These are phyloP conservation scores for Strix aluco DNA, from an alignment of 2,113 vertebrate species.

Conservation along the genomic window DNA sequence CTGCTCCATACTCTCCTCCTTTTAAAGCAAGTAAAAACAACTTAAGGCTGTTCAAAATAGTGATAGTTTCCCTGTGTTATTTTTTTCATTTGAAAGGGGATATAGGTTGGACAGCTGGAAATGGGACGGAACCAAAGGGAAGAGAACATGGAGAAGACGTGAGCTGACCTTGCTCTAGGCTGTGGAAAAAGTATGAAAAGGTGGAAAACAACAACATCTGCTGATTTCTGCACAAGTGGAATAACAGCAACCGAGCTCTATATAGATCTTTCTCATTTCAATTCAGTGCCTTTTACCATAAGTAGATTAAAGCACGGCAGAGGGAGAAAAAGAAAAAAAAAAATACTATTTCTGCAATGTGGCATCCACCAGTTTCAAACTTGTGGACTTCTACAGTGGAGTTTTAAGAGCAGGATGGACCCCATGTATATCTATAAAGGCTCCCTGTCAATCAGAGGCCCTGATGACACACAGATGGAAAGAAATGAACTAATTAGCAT, in stretches of 20 bases:
- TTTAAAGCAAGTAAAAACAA: not conserved
- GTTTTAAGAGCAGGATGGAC: not conserved
- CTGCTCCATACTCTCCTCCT: fast-evolving
- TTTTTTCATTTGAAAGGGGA: not conserved
- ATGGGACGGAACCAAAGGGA: not conserved
- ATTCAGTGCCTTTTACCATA: not conserved
- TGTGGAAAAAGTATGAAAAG: not conserved
- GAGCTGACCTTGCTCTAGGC: not conserved
- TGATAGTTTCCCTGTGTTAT: not conserved
- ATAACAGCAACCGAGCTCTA: not conserved
- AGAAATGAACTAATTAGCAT: not conserved
- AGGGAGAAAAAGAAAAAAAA: not conserved
- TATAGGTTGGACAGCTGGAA: not conserved
- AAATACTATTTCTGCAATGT: not conserved
- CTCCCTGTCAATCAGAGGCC: not conserved
- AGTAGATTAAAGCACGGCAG: not conserved
- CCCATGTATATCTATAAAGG: not conserved
- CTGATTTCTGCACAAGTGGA: not conserved
- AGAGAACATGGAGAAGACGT: not conserved
- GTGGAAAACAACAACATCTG: not conserved
- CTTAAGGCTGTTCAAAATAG: not conserved
- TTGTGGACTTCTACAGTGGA: not conserved
- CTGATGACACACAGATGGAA: not conserved
- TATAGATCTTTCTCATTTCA: not conserved
- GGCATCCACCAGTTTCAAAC: not conserved